Evolutionary conservation across 2,888 invertebrate species (phyloP), one percentile per base, ranked within the genome.

Genomic region (Scaptomyza caliginosa): DNA sequence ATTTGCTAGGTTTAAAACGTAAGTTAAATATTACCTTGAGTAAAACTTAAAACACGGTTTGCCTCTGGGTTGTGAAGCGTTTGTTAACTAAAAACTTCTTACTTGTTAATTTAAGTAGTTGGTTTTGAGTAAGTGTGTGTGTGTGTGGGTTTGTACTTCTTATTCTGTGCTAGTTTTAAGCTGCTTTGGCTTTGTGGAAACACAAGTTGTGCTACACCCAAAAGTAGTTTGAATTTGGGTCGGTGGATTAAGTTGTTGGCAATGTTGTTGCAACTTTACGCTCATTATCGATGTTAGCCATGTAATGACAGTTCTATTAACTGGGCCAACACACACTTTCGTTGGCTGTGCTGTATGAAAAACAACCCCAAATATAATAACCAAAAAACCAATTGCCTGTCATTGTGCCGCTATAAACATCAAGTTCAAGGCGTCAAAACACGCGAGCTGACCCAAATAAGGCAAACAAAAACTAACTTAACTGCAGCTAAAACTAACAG

Each of bases 391-490:
- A 65, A 64, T 40, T 54, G 58, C 24, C 49, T 62, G 17, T 4
- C 26, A 3, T 7, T 21, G 42, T 36, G 46, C 36, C 38, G 43
- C 28, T 32, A 17, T 60, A 24, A 39, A 30, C 36, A 63, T 58
- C 78, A 81, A 75, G 82, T 78, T 81, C 78, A 78, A 78, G 72
- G 81, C 71, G 34, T 57, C 45, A 13, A 19, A 39, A 36, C 65
- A 68, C 28, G 67, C 72, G 32, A 55, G 28, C 43, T 30, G 43
- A 59, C 58, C 60, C 54, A 60, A 38, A 69, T 45, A 66, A 54
- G n/a, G n/a, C n/a, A n/a, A n/a, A 46, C 11, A 16, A 32, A 6
- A 34, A 24, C 39, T 34, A 62, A 52, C 28, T 48, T 45, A 56
- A 26, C 48, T 23, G 13, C 19, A 28, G 2, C 39, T 28, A 51